Conservation (phyloP, 2,888 invertebrate species). For the Theretra japonica region DNA sequence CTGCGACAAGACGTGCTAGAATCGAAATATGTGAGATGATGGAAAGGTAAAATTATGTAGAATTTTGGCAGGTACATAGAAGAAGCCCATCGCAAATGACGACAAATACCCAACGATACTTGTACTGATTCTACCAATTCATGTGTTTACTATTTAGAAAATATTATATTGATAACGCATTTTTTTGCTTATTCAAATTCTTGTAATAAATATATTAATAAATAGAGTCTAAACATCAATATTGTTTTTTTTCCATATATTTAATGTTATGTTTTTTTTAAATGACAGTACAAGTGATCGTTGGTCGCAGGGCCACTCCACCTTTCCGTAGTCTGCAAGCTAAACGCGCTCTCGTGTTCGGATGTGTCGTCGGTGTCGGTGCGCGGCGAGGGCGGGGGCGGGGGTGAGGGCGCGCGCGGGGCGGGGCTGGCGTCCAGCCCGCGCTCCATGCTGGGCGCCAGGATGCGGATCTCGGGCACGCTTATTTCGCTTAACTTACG, state of each 20-base stretch:
- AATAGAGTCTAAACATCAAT: too few relatives aligned
- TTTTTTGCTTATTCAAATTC: too few relatives aligned
- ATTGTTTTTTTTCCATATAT: background rate
- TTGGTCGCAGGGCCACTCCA: constrained; percentile 51
- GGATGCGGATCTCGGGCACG: constrained; percentile 92
- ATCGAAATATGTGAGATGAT: constrained; percentile 44
- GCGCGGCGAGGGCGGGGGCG: constrained; percentile 35
- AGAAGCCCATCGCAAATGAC: constrained; percentile 72
- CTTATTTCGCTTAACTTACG: constrained; percentile 90
- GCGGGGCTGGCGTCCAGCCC: constrained; percentile 86
- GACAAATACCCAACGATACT: constrained; percentile 54
- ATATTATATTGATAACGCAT: too few relatives aligned
- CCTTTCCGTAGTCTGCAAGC: constrained; percentile 78
- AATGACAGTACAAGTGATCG: constrained; percentile 39
- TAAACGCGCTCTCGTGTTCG: constrained; percentile 82
- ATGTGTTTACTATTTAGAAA: too few relatives aligned
- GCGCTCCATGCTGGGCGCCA: constrained; percentile 92
- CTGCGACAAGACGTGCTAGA: constrained; percentile 51
- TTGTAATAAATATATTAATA: too few relatives aligned
- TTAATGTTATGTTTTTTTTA: background rate
- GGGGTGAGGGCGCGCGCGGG: constrained; percentile 44
- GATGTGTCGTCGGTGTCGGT: constrained; percentile 67
- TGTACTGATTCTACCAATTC: constrained; percentile 47
- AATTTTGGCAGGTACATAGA: constrained; percentile 52
- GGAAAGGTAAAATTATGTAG: constrained; percentile 43